Percentiles rank a stretch among this genome's conserved stretches.
Conservation (phyloP, 2,113 vertebrate species). For the Anhinga rufa region DNA sequence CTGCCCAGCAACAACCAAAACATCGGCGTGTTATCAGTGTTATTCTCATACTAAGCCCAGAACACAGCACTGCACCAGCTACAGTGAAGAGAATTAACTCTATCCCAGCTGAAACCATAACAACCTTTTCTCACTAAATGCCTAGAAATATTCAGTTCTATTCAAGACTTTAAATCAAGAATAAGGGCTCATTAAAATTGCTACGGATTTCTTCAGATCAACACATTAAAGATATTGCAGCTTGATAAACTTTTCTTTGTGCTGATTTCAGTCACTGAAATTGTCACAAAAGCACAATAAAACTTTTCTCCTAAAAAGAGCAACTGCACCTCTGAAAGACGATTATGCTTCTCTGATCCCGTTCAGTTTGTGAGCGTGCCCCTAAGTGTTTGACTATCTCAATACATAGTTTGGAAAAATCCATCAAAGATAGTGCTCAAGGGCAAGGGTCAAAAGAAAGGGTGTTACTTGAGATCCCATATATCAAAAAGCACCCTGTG, state of each 20-base stretch:
- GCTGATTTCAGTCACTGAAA: neutral
- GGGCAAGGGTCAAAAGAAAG: slow-evolving; percentile 22
- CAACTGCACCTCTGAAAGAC: neutral
- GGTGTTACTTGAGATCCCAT: neutral
- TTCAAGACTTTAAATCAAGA: neutral
- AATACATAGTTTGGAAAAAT: neutral
- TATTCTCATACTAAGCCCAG: no score
- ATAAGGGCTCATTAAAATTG: neutral
- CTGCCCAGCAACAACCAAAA: no score
- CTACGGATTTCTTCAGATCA: neutral
- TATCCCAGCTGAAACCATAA: no score
- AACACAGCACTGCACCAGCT: no score
- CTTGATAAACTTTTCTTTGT: neutral
- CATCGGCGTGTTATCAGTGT: no score
- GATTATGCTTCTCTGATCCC: neutral
- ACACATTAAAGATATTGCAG: neutral
- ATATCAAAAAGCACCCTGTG: neutral
- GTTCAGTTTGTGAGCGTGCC: neutral
- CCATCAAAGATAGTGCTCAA: neutral
- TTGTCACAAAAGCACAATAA: neutral
- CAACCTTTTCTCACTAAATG: neutral
- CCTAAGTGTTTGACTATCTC: neutral
- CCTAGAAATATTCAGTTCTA: neutral
- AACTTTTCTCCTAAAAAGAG: neutral
- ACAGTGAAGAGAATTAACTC: no score